phyloP scores from a whole-genome alignment of 1,140 invertebrate genomes.

The Ooceraea biroi region DNA sequence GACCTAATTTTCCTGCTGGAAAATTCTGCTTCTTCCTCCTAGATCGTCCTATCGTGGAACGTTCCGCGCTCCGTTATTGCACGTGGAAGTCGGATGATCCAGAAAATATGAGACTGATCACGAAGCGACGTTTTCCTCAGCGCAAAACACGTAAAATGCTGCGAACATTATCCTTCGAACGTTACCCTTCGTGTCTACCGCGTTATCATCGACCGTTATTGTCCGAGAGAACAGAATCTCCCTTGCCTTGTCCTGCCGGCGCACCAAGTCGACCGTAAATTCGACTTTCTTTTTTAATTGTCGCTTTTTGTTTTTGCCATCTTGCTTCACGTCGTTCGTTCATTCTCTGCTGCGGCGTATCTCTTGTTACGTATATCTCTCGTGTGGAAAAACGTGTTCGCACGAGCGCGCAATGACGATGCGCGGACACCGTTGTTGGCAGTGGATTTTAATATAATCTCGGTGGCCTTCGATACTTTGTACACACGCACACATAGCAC shows the following conservation, averaged over 20 bases:
- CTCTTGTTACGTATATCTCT: not conserved
- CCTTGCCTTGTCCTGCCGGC: not conserved
- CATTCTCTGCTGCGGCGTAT: not conserved
- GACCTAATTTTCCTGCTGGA: constrained; percentile 36
- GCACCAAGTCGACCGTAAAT: not conserved
- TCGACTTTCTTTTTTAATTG: not conserved
- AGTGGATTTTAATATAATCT: constrained; percentile 46
- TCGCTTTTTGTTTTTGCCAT: constrained; percentile 1
- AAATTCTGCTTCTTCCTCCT: constrained; percentile 24
- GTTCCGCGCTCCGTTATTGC: not conserved
- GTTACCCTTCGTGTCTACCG: not conserved
- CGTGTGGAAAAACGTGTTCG: constrained; percentile 49
- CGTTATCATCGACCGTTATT: not conserved
- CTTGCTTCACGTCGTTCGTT: not conserved
- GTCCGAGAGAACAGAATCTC: not conserved
- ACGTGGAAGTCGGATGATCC: constrained; percentile 7
- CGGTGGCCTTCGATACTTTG: constrained; percentile 41
- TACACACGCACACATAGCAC: not conserved
- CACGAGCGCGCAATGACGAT: constrained; percentile 38
- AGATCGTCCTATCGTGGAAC: not conserved
- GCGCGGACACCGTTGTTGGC: constrained; percentile 25
- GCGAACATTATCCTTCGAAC: constrained; percentile 4
- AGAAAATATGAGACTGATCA: not conserved
- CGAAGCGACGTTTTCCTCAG: not conserved
- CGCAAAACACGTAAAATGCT: too few species aligned